Percentiles rank a stretch among this genome's conserved stretches.
phyloP scores from a whole-genome alignment of 2,797 vertebrate species.

The Gouania willdenowi region DNA sequence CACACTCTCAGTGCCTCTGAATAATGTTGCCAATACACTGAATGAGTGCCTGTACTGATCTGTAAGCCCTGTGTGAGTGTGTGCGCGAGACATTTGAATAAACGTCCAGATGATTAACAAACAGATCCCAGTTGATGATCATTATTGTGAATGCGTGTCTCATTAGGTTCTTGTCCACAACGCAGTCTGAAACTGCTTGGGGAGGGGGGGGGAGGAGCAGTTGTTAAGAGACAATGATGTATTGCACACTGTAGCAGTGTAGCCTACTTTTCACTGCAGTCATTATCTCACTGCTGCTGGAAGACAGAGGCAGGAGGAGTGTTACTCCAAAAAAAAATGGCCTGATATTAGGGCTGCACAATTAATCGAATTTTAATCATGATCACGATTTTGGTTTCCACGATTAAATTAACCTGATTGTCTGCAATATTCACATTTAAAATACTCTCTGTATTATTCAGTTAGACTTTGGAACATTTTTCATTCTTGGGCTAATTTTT shows the following conservation, averaged over 20 bases:
- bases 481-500: no score
- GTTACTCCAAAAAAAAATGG: no score
- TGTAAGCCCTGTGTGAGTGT: slow-evolving; percentile 21
- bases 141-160: slow-evolving; percentile 20
- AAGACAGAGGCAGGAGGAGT: no score
- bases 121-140: slow-evolving; percentile 17
- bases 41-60: not conserved
- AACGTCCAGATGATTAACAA: slow-evolving; percentile 52
- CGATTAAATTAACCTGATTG: no score
- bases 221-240: slow-evolving; percentile 31
- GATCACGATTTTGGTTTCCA: no score
- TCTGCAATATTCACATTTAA: no score
- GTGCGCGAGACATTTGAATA: slow-evolving; percentile 53
- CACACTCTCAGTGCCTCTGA: slow-evolving; percentile 60
- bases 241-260: no score
- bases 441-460: no score
- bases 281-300: no score
- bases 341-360: no score
- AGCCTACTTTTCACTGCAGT: slow-evolving; percentile 22
- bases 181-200: slow-evolving; percentile 7
- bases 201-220: slow-evolving; percentile 39
- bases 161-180: slow-evolving; percentile 12
- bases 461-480: no score
- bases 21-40: slow-evolving; percentile 46
- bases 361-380: no score